Conservation (phyloP, 2,113 vertebrate genomes). For the Notothenia rossii region DNA sequence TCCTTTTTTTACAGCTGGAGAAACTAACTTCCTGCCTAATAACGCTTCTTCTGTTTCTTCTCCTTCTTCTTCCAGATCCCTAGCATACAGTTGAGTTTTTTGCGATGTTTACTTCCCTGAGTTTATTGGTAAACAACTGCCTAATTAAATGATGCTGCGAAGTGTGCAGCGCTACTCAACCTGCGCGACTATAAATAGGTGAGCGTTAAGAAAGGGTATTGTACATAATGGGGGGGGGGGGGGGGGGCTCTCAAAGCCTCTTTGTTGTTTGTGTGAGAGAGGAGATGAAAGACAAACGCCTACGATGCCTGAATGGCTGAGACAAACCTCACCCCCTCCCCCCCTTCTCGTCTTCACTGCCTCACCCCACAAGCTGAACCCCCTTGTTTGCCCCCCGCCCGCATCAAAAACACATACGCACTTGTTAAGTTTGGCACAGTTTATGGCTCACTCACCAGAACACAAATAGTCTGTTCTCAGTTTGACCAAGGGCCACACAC, state of each 20-base stretch:
- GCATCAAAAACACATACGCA: neutral
- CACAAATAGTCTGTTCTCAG: constrained; percentile 50
- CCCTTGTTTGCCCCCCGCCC: constrained; percentile 22
- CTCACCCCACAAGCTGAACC: constrained; percentile 50
- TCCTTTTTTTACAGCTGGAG: neutral
- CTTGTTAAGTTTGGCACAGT: constrained; percentile 47
- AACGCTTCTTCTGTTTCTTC: neutral
- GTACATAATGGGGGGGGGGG: constrained; percentile 33
- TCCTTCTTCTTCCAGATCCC: constrained; percentile 27
- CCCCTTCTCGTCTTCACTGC: constrained; percentile 19
- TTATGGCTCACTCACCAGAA: constrained; percentile 44
- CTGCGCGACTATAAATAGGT: constrained; percentile 66
- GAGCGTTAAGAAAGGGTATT: constrained; percentile 49
- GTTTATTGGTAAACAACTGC: constrained; percentile 50
- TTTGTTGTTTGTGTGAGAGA: constrained; percentile 70
- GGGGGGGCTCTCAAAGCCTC: neutral
- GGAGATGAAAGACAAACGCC: constrained; percentile 75
- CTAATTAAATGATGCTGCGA: constrained; percentile 58
- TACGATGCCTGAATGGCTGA: constrained; percentile 65
- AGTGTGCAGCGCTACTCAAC: constrained; percentile 27
- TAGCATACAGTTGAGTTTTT: constrained; percentile 1
- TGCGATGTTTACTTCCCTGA: constrained; percentile 5
- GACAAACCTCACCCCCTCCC: constrained; percentile 33
- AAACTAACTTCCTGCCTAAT: constrained; percentile 13
- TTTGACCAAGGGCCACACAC: constrained; percentile 59